A percentile compares a stretch with the other conserved stretches of the same genome.
phyloP scores from a whole-genome alignment of 1,140 invertebrate genomes.

The Bombus haemorrhoidalis region DNA sequence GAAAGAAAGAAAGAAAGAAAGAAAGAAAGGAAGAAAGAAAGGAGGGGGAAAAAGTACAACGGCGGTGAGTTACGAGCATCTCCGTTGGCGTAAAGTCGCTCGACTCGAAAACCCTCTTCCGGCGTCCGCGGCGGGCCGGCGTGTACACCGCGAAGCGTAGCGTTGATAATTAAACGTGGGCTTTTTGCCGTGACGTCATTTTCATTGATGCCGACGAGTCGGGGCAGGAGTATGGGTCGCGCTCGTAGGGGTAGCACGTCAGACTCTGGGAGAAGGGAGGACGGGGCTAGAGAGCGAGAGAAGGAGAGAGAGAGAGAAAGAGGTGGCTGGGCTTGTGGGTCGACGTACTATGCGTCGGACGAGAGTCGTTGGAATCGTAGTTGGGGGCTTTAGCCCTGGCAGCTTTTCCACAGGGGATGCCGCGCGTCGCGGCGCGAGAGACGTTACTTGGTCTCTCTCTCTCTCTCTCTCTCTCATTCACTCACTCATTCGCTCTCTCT shows the following conservation, averaged over 20 bases:
- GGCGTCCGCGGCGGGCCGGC: neutral
- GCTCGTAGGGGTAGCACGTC: conserved; percentile 64
- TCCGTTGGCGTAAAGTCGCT: neutral
- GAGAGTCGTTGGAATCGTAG: conserved; percentile 42
- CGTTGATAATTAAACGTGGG: conserved; percentile 78
- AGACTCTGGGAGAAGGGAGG: conserved; percentile 32
- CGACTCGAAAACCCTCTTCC: neutral
- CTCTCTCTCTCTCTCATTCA: neutral
- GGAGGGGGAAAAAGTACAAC: no score
- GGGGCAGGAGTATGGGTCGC: conserved; percentile 59
- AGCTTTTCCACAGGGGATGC: conserved; percentile 53
- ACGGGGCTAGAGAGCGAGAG: conserved; percentile 16
- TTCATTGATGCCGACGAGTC: conserved; percentile 80
- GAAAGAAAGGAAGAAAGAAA: neutral
- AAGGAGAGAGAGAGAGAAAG: neutral
- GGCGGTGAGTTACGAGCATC: conserved; percentile 8
- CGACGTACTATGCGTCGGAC: conserved; percentile 62
- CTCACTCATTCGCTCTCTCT: no score
- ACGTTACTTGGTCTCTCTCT: neutral
- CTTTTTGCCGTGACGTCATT: conserved; percentile 82
- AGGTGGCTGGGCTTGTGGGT: conserved; percentile 58
- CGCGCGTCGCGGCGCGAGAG: conserved; percentile 46
- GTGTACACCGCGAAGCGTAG: conserved; percentile 59
- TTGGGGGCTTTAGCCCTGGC: conserved; percentile 57
- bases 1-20: neutral